Evolutionary conservation across 1,140 invertebrate species (phyloP).

Genomic region (Bombus picipes): DNA sequence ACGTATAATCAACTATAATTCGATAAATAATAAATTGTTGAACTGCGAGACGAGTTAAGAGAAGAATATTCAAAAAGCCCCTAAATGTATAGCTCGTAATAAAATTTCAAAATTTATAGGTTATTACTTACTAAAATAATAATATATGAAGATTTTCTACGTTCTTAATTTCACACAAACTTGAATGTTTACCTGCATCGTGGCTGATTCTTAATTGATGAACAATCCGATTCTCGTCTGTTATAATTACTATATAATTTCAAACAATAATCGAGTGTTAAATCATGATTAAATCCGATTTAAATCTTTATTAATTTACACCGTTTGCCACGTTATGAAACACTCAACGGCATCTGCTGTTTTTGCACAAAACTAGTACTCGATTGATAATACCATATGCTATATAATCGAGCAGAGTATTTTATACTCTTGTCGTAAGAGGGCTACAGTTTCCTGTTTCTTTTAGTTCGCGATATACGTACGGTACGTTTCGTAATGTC

Average conservation of each 20-base stretch:
- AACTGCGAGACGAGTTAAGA: too few relatives aligned
- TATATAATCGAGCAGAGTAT: background rate
- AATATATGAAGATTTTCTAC: too few relatives aligned
- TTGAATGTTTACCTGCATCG: too few relatives aligned
- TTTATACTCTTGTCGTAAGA: background rate
- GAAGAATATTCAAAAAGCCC: too few relatives aligned
- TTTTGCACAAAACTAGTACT: background rate
- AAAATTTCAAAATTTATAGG: too few relatives aligned
- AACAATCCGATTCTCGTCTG: background rate
- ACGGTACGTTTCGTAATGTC: slow-evolving; percentile 57
- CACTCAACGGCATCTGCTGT: background rate
- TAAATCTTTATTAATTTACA: background rate
- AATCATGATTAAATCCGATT: background rate
- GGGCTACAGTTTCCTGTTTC: slow-evolving; percentile 64
- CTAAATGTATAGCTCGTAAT: too few relatives aligned
- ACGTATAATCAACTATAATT: too few relatives aligned
- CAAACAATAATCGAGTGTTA: background rate
- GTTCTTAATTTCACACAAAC: too few relatives aligned
- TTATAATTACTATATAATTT: background rate
- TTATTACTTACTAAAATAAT: too few relatives aligned
- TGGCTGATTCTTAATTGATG: too few relatives aligned
- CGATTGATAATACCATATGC: background rate
- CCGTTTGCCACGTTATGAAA: background rate
- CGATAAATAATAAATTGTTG: too few relatives aligned
- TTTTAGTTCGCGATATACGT: slow-evolving; percentile 67